Conservation (phyloP, 2,888 invertebrate genomes). For the Caenorhabditis drosophilae region DNA sequence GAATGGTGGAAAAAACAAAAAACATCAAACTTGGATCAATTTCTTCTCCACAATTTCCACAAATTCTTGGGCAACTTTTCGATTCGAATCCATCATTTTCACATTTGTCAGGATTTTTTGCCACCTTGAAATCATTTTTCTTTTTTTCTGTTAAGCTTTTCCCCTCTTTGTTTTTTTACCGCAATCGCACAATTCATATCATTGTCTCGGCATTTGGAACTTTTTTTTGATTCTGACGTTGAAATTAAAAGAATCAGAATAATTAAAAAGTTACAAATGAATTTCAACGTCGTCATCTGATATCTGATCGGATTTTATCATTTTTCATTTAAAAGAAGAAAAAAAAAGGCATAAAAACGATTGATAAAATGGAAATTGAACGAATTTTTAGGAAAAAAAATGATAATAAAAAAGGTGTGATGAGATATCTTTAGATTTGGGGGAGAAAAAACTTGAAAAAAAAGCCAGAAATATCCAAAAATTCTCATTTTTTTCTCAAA, state of each 20-base stretch:
- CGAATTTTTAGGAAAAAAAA: no score
- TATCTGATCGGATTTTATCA: no score
- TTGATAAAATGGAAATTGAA: not conserved
- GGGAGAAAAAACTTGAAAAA: no score
- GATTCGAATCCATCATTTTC: constrained; percentile 43
- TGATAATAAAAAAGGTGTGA: no score
- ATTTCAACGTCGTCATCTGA: no score
- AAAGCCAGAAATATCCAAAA: no score
- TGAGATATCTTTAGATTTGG: no score
- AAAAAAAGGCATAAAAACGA: not conserved
- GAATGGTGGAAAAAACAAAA: not conserved
- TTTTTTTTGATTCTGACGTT: constrained; percentile 22
- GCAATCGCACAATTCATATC: constrained; percentile 64
- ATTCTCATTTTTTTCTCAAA: no score
- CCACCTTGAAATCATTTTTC: constrained; percentile 33
- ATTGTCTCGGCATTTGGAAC: constrained; percentile 50
- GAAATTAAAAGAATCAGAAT: not conserved
- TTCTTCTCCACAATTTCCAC: constrained; percentile 50
- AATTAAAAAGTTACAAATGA: not conserved
- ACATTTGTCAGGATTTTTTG: constrained; percentile 45
- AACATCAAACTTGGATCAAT: constrained; percentile 42
- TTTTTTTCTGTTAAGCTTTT: not conserved
- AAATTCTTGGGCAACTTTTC: constrained; percentile 53
- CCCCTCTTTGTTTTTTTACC: constrained; percentile 14
- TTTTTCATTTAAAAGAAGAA: not conserved